These are phyloP conservation scores for Nothura maculosa DNA, from an alignment of 2,797 vertebrate species.

Conservation along the genomic window DNA sequence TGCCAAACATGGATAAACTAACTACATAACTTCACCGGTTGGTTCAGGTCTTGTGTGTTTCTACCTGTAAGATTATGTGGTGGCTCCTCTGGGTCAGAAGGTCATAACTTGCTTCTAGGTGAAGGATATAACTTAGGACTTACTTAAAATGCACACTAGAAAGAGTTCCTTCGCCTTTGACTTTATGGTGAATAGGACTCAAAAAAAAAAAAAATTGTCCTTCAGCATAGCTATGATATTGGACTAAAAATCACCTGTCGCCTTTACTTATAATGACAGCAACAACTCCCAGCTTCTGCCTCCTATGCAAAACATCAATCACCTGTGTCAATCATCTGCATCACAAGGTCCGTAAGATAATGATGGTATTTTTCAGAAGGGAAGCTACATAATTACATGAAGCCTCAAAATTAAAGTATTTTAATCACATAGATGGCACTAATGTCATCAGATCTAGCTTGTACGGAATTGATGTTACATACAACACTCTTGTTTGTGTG, in stretches of 20 bases:
- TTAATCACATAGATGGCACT: not conserved
- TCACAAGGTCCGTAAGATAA: fast-evolving
- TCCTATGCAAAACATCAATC: not conserved
- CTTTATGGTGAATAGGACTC: not conserved
- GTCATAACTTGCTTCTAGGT: not conserved
- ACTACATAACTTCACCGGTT: not conserved
- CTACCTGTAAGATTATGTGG: not conserved
- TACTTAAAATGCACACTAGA: not conserved
- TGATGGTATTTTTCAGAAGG: not conserved
- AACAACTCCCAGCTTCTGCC: not conserved
- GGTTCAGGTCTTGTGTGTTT: not conserved
- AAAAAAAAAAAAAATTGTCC: not conserved
- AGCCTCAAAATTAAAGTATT: not conserved
- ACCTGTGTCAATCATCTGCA: not conserved
- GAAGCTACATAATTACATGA: not conserved
- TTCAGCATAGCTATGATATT: not conserved
- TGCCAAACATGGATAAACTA: not conserved
- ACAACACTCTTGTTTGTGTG: not conserved
- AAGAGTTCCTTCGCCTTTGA: not conserved
- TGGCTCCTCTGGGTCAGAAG: not conserved
- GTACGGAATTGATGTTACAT: not conserved
- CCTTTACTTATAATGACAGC: not conserved
- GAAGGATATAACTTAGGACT: not conserved
- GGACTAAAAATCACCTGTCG: not conserved
- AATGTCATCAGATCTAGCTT: not conserved